phyloP scores from a whole-genome alignment of 2,888 invertebrate species.

The Automeris io region DNA sequence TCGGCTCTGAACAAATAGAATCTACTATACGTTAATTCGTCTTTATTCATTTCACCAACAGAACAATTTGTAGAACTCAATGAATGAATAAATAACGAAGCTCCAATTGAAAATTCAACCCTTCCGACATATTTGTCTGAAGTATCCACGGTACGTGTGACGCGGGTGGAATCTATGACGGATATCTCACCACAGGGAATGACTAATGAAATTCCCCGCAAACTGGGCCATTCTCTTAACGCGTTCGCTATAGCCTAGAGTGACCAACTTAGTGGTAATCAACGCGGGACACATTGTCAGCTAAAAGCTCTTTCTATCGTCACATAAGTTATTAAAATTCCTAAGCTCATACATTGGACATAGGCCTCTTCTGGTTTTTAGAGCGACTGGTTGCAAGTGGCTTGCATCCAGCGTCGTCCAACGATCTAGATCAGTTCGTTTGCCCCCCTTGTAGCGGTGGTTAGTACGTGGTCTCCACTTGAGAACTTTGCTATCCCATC shows the following conservation, averaged over 20 bases:
- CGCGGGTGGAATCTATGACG: constrained; percentile 44
- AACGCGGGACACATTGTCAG: no score
- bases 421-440: no score
- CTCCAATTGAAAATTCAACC: constrained; percentile 41
- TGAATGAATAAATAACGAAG: constrained; percentile 36
- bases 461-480: no score
- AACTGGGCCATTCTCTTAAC: constrained; percentile 47
- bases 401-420: no score
- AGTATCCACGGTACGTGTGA: constrained; percentile 36
- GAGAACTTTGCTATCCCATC: no score
- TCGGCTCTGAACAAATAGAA: constrained; percentile 15
- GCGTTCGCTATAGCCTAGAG: constrained; percentile 32
- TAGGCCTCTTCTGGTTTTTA: no score
- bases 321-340: no score
- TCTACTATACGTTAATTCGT: constrained; percentile 21
- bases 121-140: constrained; percentile 37
- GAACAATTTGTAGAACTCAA: constrained; percentile 26
- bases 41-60: constrained; percentile 25
- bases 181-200: constrained; percentile 41
- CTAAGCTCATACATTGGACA: no score
- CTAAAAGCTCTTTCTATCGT: no score
- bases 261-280: no score
- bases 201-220: constrained; percentile 53
- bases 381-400: no score
- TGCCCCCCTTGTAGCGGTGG: no score